phyloP scores from a whole-genome alignment of 1,140 invertebrate genomes.

The Brachystomella parvula region DNA sequence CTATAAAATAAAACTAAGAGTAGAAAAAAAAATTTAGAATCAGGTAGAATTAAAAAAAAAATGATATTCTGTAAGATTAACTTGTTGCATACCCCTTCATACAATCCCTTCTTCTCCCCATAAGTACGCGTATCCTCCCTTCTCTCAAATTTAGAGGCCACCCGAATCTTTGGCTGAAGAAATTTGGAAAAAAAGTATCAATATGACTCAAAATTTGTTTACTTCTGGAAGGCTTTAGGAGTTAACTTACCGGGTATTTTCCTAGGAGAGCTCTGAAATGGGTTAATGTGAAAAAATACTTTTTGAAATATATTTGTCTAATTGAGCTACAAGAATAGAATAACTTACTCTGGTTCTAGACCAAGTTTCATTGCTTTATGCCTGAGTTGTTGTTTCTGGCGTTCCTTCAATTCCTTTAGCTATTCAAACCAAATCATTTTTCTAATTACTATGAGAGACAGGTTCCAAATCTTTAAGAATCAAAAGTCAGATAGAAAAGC shows the following conservation, averaged over 20 bases:
- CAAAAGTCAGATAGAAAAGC: too few species aligned
- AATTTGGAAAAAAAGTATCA: background rate
- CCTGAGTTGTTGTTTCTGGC: constrained; percentile 91
- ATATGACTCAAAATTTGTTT: background rate
- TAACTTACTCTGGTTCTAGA: constrained; percentile 72
- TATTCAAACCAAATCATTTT: too few species aligned
- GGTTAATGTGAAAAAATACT: constrained; percentile 17
- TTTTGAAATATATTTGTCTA: background rate
- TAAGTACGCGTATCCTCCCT: constrained; percentile 96
- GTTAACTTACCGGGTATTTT: constrained; percentile 74
- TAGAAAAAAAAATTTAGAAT: too few species aligned
- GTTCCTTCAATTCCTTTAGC: constrained; percentile 96
- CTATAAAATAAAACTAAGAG: too few species aligned
- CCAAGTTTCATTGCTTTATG: constrained; percentile 94
- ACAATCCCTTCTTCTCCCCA: constrained; percentile 89
- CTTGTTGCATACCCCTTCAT: constrained; percentile 83
- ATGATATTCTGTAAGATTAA: too few species aligned
- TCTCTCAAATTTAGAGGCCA: constrained; percentile 97
- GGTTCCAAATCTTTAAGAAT: too few species aligned
- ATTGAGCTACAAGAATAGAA: too few species aligned
- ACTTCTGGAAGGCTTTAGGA: background rate
- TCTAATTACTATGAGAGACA: too few species aligned
- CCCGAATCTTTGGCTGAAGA: constrained; percentile 89
- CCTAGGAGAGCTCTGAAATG: constrained; percentile 70
- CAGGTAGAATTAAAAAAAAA: too few species aligned